Evolutionary conservation across 2,113 vertebrate genomes (phyloP).

Genomic region (Nicator chloris): DNA sequence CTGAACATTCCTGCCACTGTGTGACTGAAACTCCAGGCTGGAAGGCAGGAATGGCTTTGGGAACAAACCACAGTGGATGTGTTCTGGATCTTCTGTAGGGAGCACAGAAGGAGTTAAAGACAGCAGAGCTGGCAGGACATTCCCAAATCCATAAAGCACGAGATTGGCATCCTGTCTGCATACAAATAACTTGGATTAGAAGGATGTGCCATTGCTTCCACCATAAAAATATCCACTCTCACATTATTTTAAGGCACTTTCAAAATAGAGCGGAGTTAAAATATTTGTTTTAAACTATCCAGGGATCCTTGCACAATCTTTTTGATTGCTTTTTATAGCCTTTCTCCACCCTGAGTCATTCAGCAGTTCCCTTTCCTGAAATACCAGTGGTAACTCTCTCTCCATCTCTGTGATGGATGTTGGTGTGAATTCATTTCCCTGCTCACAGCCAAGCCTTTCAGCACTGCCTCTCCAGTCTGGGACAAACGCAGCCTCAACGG

Average conservation of each 20-base stretch:
- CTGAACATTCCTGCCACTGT: rapidly evolving
- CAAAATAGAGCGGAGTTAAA: neutral
- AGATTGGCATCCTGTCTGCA: neutral
- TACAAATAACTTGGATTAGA: neutral
- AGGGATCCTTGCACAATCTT: neutral
- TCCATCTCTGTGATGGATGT: neutral
- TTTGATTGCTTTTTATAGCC: neutral
- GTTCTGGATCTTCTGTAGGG: neutral
- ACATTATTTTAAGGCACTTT: neutral
- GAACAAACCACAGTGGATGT: neutral
- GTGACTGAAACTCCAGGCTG: neutral
- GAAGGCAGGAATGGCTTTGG: neutral
- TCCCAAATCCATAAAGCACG: neutral
- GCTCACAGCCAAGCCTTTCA: neutral
- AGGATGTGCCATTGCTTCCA: neutral
- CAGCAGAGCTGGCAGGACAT: neutral
- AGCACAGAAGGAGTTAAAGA: neutral
- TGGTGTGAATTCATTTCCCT: neutral
- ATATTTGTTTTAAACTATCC: neutral
- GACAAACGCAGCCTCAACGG: neutral
- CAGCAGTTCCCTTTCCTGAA: neutral
- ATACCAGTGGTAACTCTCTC: neutral
- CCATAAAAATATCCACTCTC: neutral
- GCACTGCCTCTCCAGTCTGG: neutral
- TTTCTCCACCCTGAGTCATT: neutral